Evolutionary conservation across 2,888 invertebrate genomes (phyloP), one percentile per base, ranked within the genome.

Genomic region (Falcaria lacertinaria): DNA sequence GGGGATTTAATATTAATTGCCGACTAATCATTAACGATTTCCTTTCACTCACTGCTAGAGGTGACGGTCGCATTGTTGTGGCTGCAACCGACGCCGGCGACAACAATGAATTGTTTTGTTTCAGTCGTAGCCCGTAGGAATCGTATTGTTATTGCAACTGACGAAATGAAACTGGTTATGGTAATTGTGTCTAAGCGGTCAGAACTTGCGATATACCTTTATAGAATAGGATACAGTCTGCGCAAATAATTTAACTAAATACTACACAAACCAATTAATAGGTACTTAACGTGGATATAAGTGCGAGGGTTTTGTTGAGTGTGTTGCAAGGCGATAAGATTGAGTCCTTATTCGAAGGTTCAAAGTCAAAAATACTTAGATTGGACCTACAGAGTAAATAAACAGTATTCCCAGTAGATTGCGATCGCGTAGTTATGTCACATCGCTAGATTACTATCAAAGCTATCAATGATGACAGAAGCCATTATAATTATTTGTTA

Each of bases 31-130:
- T 74, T 73, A 70, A 59, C 52, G 44, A 61, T 67, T 73, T 67
- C 79, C 79, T 80, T 80, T 81, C 80, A 75, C 80, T 81, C 80
- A 75, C 80, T 76, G 66, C 8, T 52, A 57, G 43, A 40, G 57
- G 54, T 40, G 49, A 43, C 48, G 52, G 52, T 28, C 28, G 55
- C 56, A 68, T 72, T 73, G 71, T 71, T 58, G 49, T 47, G 60
- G 57, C 43, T 58, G 60, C 53, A 56, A 61, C 52, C 57, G 50
- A 41, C 47, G n/a, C n/a, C n/a, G n/a, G n/a, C 19, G 53, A 60
- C 60, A 68, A 78, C 76, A 78, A 76, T 71, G 64, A 65, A 51
- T 50, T 54, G 66, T 64, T 62, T 58, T 50, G 56, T 50, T n/a
- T n/a, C n/a, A n/a, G n/a, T n/a, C n/a, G 44, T 60, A 46, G 45